Evolutionary conservation across 2,113 vertebrate species (phyloP), one percentile per base, ranked within the genome.

Genomic region (Xiphophorus maculatus): DNA sequence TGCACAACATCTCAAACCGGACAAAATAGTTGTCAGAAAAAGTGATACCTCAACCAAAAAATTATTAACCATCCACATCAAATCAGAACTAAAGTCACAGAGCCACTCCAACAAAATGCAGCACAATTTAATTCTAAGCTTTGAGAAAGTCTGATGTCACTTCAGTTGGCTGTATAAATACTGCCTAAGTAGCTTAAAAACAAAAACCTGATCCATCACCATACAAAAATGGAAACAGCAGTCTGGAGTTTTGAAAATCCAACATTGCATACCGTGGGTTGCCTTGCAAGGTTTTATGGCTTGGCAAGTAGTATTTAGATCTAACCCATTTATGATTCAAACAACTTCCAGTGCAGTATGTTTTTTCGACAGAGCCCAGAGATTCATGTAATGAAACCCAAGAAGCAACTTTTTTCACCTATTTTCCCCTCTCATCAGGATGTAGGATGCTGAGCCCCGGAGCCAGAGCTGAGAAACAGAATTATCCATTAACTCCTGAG

Each of bases 401-500:
- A 66, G 65, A 58, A 72, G 63, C n/a, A 69, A 48, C 33, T 73
- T 71, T 66, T 66, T 44, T 70, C 75, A 66, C 75, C 73, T 74
- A 60, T 54, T 60, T 72, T 66, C 69, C 77, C 35, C 35, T 37
- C 35, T 67, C 1, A 76, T 40, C 61, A 58, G 69, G 69, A 73
- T 75, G 66, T 68, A 30, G 27, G 74, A 77, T 9, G 5, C 62
- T 62, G 68, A 84, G 84, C 80, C 84, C 84, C 0, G 27, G 15
- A 87, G 86, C 81, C 76, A 79, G 60, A 83, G 65, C 71, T 0
- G 69, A 83, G 77, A 85, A 71, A 74, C 81, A 82, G 77, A 90
- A 89, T 90, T 85, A 85, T 85, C 88, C 84, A 85, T 79, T 87
- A 88, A 86, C 80, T 83, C 87, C 79, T 81, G 86, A 92, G 88